Evolutionary conservation across 1,140 invertebrate species (phyloP).

Genomic region (Antheraea mylitta): DNA sequence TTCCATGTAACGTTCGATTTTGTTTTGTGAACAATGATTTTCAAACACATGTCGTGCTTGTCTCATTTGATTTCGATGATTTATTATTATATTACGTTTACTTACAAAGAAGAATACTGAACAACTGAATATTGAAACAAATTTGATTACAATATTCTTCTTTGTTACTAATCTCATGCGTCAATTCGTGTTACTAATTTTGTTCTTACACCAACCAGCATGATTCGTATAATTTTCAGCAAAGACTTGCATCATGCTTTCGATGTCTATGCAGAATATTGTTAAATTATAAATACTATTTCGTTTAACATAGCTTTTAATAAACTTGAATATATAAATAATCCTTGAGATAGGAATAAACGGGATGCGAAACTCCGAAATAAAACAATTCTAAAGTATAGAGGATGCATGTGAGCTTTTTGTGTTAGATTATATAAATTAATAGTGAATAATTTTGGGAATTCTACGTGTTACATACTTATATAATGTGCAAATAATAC

Average conservation of each 20-base stretch:
- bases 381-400: conserved; percentile 27
- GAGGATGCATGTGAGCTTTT: conserved; percentile 70
- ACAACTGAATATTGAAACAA: conserved; percentile 4
- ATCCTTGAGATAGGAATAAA: conserved; percentile 18
- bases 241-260: conserved; percentile 73
- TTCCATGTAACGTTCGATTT: conserved; percentile 61
- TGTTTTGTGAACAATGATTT: conserved; percentile 53
- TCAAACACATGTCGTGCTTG: conserved; percentile 52
- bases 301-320: conserved; percentile 29
- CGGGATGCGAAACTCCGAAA: conserved; percentile 27
- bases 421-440: conserved; percentile 53
- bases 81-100: conserved; percentile 46
- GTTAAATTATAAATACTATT: conserved; percentile 40
- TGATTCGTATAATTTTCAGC: conserved; percentile 67
- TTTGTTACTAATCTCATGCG: conserved; percentile 43
- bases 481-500: conserved; percentile 35
- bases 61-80: conserved; percentile 54
- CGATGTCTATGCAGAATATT: conserved; percentile 69
- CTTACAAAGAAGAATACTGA: conserved; percentile 58
- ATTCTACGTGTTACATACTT: conserved; percentile 25
- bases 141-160: conserved; percentile 50
- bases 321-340: conserved; percentile 19
- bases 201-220: conserved; percentile 57
- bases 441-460: conserved; percentile 33
- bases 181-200: conserved; percentile 47